A percentile compares a stretch with the other conserved stretches of the same genome.
Conservation (phyloP, 2,888 invertebrate genomes). For the Polydrusus tereticollis region DNA sequence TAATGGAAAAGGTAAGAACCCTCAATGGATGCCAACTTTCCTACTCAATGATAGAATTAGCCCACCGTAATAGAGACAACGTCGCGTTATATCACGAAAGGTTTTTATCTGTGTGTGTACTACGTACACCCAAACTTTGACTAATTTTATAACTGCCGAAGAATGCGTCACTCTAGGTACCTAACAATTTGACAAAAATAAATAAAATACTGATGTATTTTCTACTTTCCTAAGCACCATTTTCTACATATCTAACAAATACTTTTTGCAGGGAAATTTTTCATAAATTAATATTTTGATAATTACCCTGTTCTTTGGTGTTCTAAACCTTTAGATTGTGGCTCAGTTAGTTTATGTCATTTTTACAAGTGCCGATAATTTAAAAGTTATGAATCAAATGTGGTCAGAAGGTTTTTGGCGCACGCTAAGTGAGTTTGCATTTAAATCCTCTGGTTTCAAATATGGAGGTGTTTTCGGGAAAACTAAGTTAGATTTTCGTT, state of each 20-base stretch:
- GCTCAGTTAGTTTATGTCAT: neutral
- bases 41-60: no score
- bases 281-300: neutral
- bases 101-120: no score
- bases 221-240: constrained; percentile 7
- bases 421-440: no score
- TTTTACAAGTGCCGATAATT: neutral
- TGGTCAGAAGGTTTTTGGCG: no score
- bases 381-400: neutral
- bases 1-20: no score
- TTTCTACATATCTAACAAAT: neutral
- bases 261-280: constrained; percentile 2
- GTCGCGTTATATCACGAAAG: no score
- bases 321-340: neutral
- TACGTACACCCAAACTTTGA: no score
- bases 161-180: neutral
- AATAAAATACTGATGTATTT: constrained; percentile 1
- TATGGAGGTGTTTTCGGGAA: no score
- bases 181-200: neutral
- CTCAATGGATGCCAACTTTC: no score
- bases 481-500: no score
- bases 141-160: neutral
- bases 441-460: no score
- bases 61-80: no score
- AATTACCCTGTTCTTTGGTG: constrained; percentile 12